phyloP scores from a whole-genome alignment of 2,797 vertebrate species.

The Malurus leucopterus region DNA sequence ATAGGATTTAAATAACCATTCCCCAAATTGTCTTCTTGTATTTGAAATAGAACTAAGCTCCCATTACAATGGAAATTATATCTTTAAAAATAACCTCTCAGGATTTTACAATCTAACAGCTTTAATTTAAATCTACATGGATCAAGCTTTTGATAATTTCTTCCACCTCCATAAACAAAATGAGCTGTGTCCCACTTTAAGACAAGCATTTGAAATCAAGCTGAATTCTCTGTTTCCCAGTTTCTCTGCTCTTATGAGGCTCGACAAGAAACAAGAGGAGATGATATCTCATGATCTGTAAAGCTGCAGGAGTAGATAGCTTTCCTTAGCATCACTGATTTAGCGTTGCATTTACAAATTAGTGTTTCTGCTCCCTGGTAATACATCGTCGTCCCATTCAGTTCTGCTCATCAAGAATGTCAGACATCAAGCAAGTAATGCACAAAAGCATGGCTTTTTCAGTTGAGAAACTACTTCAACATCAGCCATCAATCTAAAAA shows the following conservation, averaged over 20 bases:
- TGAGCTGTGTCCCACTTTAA: background rate
- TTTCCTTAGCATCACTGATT: background rate
- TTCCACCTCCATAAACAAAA: background rate
- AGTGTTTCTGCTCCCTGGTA: background rate
- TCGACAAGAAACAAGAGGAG: background rate
- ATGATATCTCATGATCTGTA: background rate
- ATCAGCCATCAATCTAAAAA: background rate
- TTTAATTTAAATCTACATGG: background rate
- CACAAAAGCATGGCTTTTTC: accelerated
- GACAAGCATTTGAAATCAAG: background rate
- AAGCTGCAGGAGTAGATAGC: background rate
- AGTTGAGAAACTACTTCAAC: background rate
- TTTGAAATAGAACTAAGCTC: background rate
- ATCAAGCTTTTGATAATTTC: background rate
- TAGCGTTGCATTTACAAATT: background rate
- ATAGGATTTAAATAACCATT: background rate
- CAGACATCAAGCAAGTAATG: background rate
- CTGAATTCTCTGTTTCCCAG: background rate
- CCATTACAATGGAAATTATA: background rate
- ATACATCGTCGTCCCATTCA: background rate
- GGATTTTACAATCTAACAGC: background rate
- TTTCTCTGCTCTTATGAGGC: background rate
- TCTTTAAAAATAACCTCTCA: background rate
- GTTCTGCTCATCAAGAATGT: background rate
- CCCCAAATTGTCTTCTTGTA: background rate